Base-by-base conservation (phyloP, 2,888 invertebrate species). In the Eupithecia pulchellata region DNA sequence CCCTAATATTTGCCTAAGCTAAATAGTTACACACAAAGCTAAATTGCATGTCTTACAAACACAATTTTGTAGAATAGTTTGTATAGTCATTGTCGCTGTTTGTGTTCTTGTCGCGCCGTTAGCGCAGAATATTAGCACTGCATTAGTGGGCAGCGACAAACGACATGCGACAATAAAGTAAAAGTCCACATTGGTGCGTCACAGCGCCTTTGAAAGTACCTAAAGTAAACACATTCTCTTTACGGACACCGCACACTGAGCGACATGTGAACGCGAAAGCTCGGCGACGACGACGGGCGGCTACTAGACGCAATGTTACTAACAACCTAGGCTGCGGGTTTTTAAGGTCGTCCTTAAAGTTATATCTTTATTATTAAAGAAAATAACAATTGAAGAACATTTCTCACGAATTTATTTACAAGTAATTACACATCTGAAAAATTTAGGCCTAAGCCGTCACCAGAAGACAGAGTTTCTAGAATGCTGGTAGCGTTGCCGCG, bases 161-260 rank as follows among this genome's bases (percentile, higher is more conserved):
- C 47, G 20, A 20, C 47, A 47, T 20, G 47, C 20, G 47, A 47
- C 47, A 47, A 47, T 47, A 47, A 11, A 47, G 47, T 47, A 47
- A 47, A 47, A 47, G 27, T 29, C 58, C 58, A 58, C 30, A 58
- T 58, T 30, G 58, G 58, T 29, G 27, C 17, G 58, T 58, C 58
- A 30, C 20, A 47, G 47, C 20, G 20, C 47, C 47, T 47, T 47
- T 47, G 47, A 47, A 47, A 47, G 20, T 47, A n/a, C n/a, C n/a
- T n/a, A 47, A 25, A 20, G 47, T 47, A 47, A 47, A 47, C 47
- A n/a, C 36, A 17, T 47, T 47, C n/a, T 6, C 20, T 25, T 47
- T 47, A 47, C 47, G 11, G 47, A 47, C 20, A n/a, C n/a, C 42
- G 9, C 9, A 47, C 47, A 20, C 47, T 47, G 20, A 47, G 11